Evolutionary conservation across 2,797 vertebrate species (phyloP).

Genomic region (Falco biarmicus): DNA sequence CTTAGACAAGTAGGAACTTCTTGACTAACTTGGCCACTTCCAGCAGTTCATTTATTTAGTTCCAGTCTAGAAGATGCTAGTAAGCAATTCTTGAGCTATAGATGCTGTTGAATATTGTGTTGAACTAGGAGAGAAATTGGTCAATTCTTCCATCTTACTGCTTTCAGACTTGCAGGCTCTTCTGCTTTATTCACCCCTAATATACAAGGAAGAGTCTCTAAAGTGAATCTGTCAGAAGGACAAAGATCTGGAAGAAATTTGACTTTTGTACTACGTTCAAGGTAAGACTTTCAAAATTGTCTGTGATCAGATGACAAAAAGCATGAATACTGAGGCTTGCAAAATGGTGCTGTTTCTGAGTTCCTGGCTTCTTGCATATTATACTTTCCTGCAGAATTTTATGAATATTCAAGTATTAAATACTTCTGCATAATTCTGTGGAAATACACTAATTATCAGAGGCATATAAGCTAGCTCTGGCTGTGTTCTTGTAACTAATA

Average conservation of each 20-base stretch:
- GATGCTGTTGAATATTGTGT: not conserved
- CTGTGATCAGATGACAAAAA: not conserved
- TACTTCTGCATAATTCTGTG: not conserved
- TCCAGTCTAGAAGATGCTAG: not conserved
- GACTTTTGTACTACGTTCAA: not conserved
- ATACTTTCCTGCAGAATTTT: not conserved
- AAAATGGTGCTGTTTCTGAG: not conserved
- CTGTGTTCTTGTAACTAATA: not conserved
- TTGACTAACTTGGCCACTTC: not conserved
- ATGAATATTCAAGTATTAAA: not conserved
- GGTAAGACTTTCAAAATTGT: not conserved
- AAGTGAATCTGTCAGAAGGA: conserved; percentile 16
- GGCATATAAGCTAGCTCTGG: not conserved
- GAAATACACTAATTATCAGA: not conserved
- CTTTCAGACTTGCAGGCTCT: conserved; percentile 7
- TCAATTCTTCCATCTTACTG: conserved; percentile 5
- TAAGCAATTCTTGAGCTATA: not conserved
- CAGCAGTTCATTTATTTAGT: not conserved
- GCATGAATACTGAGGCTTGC: not conserved
- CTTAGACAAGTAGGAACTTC: not conserved
- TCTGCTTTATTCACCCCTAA: conserved; percentile 12
- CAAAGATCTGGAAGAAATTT: conserved; percentile 5
- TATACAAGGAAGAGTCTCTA: not conserved
- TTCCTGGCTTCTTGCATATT: not conserved
- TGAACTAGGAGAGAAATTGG: not conserved